Evolutionary conservation across 2,113 vertebrate genomes (phyloP), one percentile per base, ranked within the genome.

Genomic region (Halichoerus grypus): DNA sequence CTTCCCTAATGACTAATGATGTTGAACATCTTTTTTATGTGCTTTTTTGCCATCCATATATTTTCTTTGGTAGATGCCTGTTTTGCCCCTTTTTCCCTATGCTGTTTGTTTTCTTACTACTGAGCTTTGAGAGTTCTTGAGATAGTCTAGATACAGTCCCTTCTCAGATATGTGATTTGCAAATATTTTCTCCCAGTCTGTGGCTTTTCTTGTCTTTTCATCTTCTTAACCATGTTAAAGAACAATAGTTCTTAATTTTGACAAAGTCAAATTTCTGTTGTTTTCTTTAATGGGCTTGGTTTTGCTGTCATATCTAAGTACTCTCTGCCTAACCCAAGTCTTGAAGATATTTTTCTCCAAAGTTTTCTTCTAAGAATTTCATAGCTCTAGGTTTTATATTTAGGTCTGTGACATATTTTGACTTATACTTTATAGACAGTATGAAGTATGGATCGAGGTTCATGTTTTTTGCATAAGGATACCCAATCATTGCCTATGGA

Each of bases 231-330:
- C 79, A 28, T 86, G 16, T n/a, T 24, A 84, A 97, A 88, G 36
- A 93, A 51, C 26, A 93, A 63, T 88, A 59, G 86, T 53, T 95
- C 46, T 80, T 74, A 93, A 72, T 33, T 97, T 88, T 91, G 22
- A 92, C 16, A 85, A 65, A 46, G 67, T 87, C 61, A 93, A 88
- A 71, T 88, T 46, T 93, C 42, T 61, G 7, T 94, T 85, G 33
- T 96, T 96, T 94, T 57, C 51, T 53, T 86, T 79, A 92, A 51
- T 89, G 46, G 53, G 91, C 22, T 95, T 85, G n/a, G 72, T 91
- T 95, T 95, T 51, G 4, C 21, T 84, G 59, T 88, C 13, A 76
- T 69, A 87, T 24, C 16, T 53, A 91, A 84, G 69, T 89, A 89
- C 53, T 67, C 33, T 86, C 53, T 86, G 46, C 74, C 33, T 82